Evolutionary conservation across 2,888 invertebrate genomes (phyloP).

Genomic region (Ophioninae sp.): DNA sequence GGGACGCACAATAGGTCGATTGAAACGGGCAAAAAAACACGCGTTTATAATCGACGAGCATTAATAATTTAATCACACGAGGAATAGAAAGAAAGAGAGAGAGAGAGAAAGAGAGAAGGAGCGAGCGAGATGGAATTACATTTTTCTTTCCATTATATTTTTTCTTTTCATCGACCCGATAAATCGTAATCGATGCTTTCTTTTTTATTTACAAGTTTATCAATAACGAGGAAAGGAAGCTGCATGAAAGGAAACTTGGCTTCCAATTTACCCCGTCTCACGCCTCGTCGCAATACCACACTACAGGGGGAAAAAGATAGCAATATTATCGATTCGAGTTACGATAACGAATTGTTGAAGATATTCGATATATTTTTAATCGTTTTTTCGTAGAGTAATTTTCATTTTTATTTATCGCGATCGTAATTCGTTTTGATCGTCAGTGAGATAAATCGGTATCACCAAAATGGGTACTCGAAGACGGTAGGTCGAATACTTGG

Average conservation of each 20-base stretch:
- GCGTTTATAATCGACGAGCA: constrained; percentile 46
- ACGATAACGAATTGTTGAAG: neutral
- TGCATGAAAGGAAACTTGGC: constrained; percentile 18
- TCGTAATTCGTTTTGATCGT: constrained; percentile 8
- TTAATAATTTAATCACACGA: constrained; percentile 60
- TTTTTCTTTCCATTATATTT: constrained; percentile 10
- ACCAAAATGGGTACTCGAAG: neutral
- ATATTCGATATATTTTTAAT: constrained; percentile 1
- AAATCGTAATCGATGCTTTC: constrained; percentile 31
- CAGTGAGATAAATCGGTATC: neutral
- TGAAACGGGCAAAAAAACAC: constrained; percentile 20
- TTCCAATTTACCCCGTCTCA: constrained; percentile 35
- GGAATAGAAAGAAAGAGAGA: constrained; percentile 34
- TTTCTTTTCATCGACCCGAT: constrained; percentile 31
- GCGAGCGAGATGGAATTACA: constrained; percentile 28
- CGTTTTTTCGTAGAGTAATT: constrained; percentile 6
- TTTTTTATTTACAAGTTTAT: constrained; percentile 59
- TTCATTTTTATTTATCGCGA: neutral
- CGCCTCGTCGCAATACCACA: constrained; percentile 37
- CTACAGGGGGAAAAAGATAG: constrained; percentile 38
- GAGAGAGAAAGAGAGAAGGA: constrained; percentile 30
- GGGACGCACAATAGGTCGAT: constrained; percentile 41
- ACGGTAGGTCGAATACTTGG: too few relatives aligned
- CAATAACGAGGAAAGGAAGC: constrained; percentile 47
- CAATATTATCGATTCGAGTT: constrained; percentile 18